Base-by-base conservation (phyloP, 2,113 vertebrate species). In the Esox niger region DNA sequence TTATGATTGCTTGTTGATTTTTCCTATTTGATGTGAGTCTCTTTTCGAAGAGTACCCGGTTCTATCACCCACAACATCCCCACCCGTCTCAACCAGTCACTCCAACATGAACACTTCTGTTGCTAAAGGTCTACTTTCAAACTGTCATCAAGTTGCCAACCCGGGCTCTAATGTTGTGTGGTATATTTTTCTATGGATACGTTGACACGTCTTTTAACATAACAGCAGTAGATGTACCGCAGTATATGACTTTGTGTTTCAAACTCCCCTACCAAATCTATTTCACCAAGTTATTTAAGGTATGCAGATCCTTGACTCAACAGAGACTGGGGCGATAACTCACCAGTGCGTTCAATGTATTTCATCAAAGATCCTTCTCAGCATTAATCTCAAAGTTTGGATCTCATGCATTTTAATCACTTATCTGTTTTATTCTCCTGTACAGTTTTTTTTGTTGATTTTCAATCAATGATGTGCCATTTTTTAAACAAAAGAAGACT, bases 1-100 rank as follows among this genome's bases (percentile, higher is more conserved):
- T 88, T 82, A 81, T 84, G 82, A 87, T 84, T 85, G 86, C 89
- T 90, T 91, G 89, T 90, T 91, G 88, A 88, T 88, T 88, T 88
- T 84, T 21, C n/a, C 32, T 65, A 56, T 74, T 76, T 73, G 65
- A 57, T 46, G 54, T 55, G 32, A 67, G 63, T 64, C 43, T 71
- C 59, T 71, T 70, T 60, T 76, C 55, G 54, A 66, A 64, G 17
- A 33, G 54, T 38, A 55, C 49, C 27, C 54, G 61, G 66, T 68
- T 55, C 52, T 65, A 54, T 69, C 55, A 23, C 55, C 26, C 21
- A 17, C 64, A 20, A 64, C 29, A 26, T 17, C 25, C 43, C 21
- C 8, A 43, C 23, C 13, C 43, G 8, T 30, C 25, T 27, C 25
- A 25, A 26, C 57, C 57, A 7, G 29, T 59, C 57, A 59, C 27